Conservation (phyloP, 1,140 invertebrate genomes). For the Leptinotarsa lineolata region DNA sequence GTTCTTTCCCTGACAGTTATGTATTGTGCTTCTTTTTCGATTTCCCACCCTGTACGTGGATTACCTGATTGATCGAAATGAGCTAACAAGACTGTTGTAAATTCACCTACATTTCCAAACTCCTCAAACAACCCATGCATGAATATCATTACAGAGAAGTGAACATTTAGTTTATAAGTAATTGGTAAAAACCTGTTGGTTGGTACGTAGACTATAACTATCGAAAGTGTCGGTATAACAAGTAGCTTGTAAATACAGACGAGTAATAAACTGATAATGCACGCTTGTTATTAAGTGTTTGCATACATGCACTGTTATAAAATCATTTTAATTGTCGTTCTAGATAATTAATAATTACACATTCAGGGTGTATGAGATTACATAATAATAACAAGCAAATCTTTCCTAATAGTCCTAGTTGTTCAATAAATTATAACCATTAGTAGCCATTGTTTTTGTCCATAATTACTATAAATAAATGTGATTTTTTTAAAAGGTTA, state of each 20-base stretch:
- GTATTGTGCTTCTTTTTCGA: too few species aligned
- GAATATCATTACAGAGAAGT: too few species aligned
- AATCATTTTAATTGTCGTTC: slow-evolving; percentile 18
- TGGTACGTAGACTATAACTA: not conserved
- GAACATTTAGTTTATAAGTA: too few species aligned
- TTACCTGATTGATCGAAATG: too few species aligned
- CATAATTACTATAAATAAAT: not conserved
- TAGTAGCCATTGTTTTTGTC: not conserved
- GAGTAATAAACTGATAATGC: not conserved
- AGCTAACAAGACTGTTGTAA: too few species aligned
- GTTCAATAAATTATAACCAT: slow-evolving; percentile 14
- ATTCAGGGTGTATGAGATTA: slow-evolving; percentile 10
- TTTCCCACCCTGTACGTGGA: too few species aligned
- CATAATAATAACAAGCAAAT: slow-evolving; percentile 19
- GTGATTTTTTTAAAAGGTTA: slow-evolving; percentile 1
- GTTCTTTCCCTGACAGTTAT: too few species aligned
- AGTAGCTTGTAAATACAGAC: not conserved
- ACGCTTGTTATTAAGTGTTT: not conserved
- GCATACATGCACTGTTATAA: not conserved
- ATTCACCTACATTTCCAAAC: too few species aligned
- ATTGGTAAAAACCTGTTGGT: too few species aligned
- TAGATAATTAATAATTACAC: slow-evolving; percentile 14
- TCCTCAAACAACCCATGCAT: too few species aligned
- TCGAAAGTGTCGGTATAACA: not conserved
- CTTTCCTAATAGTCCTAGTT: slow-evolving; percentile 12